phyloP scores from a whole-genome alignment of 2,888 invertebrate species.

The Chirona hameri region DNA sequence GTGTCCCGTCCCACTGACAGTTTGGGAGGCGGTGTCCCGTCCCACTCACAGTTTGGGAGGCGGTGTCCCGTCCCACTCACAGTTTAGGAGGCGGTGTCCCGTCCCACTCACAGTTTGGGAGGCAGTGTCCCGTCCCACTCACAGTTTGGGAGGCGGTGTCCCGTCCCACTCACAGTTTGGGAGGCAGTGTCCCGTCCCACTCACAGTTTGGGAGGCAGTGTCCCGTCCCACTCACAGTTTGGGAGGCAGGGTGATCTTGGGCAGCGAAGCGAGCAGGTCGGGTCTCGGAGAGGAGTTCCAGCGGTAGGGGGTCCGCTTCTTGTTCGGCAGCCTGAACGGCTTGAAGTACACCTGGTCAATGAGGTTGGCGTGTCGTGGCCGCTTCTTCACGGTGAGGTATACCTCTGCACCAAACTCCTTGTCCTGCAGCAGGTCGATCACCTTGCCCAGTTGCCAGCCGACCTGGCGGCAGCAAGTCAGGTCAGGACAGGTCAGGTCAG shows the following conservation, averaged over 20 bases:
- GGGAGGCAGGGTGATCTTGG: not conserved
- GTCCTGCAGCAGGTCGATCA: slow-evolving; percentile 63
- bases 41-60: too few relatives aligned
- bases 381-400: slow-evolving; percentile 72
- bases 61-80: too few relatives aligned
- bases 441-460: slow-evolving; percentile 77
- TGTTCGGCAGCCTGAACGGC: slow-evolving; percentile 52
- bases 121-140: too few relatives aligned
- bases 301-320: slow-evolving; percentile 41
- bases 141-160: too few relatives aligned
- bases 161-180: too few relatives aligned
- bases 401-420: slow-evolving; percentile 73
- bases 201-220: not conserved
- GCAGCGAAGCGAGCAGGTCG: not conserved
- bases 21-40: too few relatives aligned
- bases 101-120: too few relatives aligned
- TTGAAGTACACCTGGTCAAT: slow-evolving; percentile 59
- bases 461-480: too few relatives aligned
- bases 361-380: slow-evolving; percentile 66
- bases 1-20: too few relatives aligned
- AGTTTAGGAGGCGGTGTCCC: too few relatives aligned
- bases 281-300: not conserved
- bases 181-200: too few relatives aligned
- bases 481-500: too few relatives aligned
- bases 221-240: not conserved